phyloP scores from a whole-genome alignment of 2,113 vertebrate genomes.

The Murina feae region DNA sequence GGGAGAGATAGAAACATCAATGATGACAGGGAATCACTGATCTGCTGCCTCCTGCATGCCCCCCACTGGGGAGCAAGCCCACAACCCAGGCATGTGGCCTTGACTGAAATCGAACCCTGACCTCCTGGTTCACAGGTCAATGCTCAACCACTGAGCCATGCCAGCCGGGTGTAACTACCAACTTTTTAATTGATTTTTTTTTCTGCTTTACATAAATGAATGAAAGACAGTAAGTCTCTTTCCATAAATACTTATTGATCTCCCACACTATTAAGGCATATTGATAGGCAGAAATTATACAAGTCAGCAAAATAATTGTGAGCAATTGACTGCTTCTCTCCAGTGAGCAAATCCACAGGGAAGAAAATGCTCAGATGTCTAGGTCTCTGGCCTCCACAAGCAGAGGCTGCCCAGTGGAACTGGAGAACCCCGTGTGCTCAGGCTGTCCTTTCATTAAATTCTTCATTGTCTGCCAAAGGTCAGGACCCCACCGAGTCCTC shows the following conservation, averaged over 20 bases:
- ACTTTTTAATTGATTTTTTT: neutral
- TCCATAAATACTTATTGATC: neutral
- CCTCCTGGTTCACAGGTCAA: too few relatives aligned
- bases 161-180: neutral
- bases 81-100: too few relatives aligned
- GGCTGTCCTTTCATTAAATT: neutral
- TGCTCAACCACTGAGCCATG: too few relatives aligned
- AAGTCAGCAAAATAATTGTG: neutral
- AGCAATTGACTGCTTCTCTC: neutral
- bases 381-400: neutral
- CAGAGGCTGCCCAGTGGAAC: neutral
- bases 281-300: neutral
- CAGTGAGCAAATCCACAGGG: neutral
- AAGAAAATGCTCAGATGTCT: neutral
- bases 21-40: too few relatives aligned
- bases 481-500: neutral
- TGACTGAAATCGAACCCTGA: too few relatives aligned
- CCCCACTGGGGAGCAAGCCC: too few relatives aligned
- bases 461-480: neutral
- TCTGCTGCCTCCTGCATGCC: too few relatives aligned
- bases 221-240: neutral
- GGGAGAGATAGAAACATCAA: too few relatives aligned
- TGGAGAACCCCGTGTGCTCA: neutral
- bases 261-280: neutral
- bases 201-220: neutral